Base-by-base conservation (phyloP, 2,888 invertebrate species). In the Cephus rjabovi region DNA sequence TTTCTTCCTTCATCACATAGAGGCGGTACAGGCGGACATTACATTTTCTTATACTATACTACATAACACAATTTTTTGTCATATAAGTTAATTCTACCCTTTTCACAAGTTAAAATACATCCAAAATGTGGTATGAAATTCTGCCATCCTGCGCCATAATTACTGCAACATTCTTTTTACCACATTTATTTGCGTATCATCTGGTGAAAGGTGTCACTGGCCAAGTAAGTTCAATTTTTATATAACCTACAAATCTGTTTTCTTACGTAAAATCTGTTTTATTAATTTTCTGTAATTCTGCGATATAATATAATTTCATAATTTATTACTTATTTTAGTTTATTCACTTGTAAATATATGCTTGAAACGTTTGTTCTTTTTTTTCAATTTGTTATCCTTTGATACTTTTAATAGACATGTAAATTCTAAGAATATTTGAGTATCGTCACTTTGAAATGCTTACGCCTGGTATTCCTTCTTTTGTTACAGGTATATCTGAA, bases 41-140 rank as follows among this genome's bases (percentile, higher is more conserved):
- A 23, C 23, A 23, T 56, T 23, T 56, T 23, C 23, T 23, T 23
- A 9, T 23, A 15, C 23, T 56, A 15, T 56, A 23, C 23, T 15
- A 2, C 6, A 40, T 40, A 4, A 40, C 2, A 23, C 4, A 15
- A 40, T 15, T 37, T 40, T 12, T 40, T 0, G 6, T 40, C 6
- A 40, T 23, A 40, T 56, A 56, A 56, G 1, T 56, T 23, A 23
- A 56, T 56, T 56, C 23, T 23, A 23, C 23, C 4, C 23, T 23
- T 56, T 23, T 9, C 23, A 0, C 23, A 56, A 56, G 2, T 56
- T 9, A 2, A 56, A 23, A 3, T 31, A 33, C 30, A 31, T 71
- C 69, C 40, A 82, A 80, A 80, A 90, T 90, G 90, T 90, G 90
- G 90, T 88, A 84, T 40, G 89, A 89, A 30, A 68, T 80, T 33